phyloP scores from a whole-genome alignment of 1,140 invertebrate genomes.

The Drosophila mauritiana region DNA sequence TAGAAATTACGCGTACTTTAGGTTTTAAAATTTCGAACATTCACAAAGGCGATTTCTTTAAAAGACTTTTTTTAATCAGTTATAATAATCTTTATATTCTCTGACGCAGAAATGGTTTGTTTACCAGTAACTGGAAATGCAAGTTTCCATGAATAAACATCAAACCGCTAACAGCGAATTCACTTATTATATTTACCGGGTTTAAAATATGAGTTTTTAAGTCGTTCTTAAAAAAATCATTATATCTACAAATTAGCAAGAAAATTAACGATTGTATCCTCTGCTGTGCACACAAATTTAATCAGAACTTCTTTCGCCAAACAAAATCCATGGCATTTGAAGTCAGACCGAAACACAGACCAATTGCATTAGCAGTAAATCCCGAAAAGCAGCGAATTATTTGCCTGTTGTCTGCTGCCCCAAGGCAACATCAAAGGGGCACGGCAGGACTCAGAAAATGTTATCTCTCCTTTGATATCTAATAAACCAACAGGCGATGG shows the following conservation, averaged over 20 bases:
- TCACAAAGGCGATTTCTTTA: no score
- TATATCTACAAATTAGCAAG: no score
- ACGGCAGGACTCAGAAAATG: conserved; percentile 9
- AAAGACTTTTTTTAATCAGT: no score
- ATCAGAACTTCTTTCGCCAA: background rate
- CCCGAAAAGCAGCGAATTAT: conserved; percentile 22
- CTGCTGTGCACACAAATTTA: background rate
- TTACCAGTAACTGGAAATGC: no score
- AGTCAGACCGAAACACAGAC: conserved; percentile 6
- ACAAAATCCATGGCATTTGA: conserved; percentile 23
- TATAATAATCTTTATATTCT: no score
- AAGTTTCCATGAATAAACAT: no score
- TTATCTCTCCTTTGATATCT: conserved; percentile 41
- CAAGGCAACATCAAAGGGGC: conserved; percentile 49
- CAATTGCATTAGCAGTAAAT: conserved; percentile 35
- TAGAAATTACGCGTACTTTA: background rate
- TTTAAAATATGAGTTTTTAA: no score
- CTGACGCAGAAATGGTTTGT: no score
- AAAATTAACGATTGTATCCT: background rate
- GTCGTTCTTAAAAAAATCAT: no score
- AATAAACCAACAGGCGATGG: conserved; percentile 26
- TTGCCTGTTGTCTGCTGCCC: conserved; percentile 27
- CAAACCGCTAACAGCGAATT: no score
- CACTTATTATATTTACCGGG: no score
- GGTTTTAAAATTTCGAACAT: no score